A percentile compares a stretch with the other conserved stretches of the same genome.
Conservation (phyloP, 2,797 vertebrate species). For the Pangasius djambal region DNA sequence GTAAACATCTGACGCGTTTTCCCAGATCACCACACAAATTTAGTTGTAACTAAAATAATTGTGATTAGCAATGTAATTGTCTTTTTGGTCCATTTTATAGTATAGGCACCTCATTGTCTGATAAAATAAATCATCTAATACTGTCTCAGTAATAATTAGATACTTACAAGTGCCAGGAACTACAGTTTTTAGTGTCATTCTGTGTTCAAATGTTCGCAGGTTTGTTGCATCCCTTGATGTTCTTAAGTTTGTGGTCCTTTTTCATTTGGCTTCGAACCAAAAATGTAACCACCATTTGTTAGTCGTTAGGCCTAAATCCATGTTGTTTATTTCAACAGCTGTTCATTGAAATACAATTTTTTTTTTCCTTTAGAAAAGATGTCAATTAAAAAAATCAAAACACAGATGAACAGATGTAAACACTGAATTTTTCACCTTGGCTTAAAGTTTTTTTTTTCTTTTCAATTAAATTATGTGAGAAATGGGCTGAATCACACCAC, state of each 20-base stretch:
- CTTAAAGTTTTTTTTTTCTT: background rate
- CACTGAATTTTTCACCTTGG: background rate
- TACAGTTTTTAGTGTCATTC: background rate
- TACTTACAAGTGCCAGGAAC: background rate
- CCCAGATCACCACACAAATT: background rate
- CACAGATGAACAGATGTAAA: background rate
- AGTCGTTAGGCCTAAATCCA: background rate
- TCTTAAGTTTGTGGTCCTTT: background rate
- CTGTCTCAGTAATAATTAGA: background rate
- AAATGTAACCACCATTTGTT: background rate
- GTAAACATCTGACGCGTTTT: background rate
- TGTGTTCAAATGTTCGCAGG: background rate
- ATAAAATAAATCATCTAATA: background rate
- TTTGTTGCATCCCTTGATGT: background rate
- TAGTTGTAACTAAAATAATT: background rate
- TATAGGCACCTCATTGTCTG: background rate
- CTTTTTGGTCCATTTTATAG: background rate
- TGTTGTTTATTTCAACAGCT: background rate
- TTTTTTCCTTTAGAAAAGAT: background rate
- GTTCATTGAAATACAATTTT: background rate
- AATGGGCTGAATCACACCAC: background rate
- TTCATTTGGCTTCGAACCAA: background rate
- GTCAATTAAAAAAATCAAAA: background rate
- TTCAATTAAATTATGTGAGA: background rate
- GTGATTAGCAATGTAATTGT: background rate